phyloP scores from a whole-genome alignment of 2,888 invertebrate species.

The Dusona sp. region DNA sequence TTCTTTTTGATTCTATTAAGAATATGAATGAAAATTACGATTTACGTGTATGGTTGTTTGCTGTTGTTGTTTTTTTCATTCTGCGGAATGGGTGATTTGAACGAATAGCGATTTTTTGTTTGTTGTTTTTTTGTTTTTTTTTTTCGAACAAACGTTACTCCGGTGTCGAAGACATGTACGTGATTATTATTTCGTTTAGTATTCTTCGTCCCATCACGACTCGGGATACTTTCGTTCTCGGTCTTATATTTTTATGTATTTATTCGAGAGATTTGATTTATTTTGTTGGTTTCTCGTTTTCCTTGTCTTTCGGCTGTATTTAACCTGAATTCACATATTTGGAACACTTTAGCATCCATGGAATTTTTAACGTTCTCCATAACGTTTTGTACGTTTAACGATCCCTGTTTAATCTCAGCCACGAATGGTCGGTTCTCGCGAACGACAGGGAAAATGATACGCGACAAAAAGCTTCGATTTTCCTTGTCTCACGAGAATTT shows the following conservation, averaged over 20 bases:
- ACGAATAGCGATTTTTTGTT: conserved; percentile 34
- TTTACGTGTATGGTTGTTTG: conserved; percentile 10
- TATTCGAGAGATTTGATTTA: conserved; percentile 19
- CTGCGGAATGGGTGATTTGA: conserved; percentile 40
- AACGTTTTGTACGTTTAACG: conserved; percentile 56
- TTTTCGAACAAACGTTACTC: conserved; percentile 18
- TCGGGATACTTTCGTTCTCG: conserved; percentile 44
- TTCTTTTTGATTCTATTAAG: conserved; percentile 56
- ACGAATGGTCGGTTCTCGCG: conserved; percentile 40
- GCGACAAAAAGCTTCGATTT: conserved; percentile 12
- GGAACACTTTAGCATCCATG: conserved; percentile 71
- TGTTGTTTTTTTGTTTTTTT: too few species aligned
- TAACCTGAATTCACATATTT: conserved; percentile 36
- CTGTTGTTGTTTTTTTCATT: conserved; percentile 9
- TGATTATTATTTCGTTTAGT: conserved; percentile 36
- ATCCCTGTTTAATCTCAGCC: conserved; percentile 46
- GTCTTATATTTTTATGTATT: conserved; percentile 34
- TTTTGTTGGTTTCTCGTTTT: conserved; percentile 39
- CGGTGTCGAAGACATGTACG: conserved; percentile 15
- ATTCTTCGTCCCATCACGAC: conserved; percentile 41
- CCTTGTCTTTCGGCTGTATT: conserved; percentile 51
- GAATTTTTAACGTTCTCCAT: conserved; percentile 61
- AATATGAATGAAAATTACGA: conserved; percentile 65
- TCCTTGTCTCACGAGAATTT: neutral
- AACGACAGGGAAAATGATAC: conserved; percentile 2